Conservation (phyloP, 2,888 invertebrate species). For the Hesperia comma region DNA sequence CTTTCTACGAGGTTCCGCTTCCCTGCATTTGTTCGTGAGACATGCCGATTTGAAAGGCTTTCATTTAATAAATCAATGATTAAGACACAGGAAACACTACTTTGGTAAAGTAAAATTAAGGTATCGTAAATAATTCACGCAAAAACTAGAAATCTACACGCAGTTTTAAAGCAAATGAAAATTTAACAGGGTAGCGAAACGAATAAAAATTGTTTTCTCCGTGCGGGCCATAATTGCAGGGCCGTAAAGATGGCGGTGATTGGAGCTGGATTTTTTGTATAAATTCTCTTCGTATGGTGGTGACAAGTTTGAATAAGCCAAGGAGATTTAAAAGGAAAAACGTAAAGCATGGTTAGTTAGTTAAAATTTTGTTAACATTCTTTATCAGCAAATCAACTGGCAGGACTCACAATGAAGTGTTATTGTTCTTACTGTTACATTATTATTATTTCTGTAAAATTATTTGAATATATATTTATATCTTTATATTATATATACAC, state of each 20-base stretch:
- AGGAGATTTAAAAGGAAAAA: conserved; percentile 2
- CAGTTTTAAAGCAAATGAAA: conserved; percentile 43
- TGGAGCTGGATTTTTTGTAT: conserved; percentile 48
- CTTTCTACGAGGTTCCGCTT: conserved; percentile 58
- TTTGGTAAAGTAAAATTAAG: background rate
- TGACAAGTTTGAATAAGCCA: conserved; percentile 43
- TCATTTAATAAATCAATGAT: conserved; percentile 3
- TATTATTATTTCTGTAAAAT: too few species aligned
- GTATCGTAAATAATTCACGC: conserved; percentile 1
- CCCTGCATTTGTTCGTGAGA: background rate
- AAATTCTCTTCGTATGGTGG: conserved; percentile 49
- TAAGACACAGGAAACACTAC: background rate
- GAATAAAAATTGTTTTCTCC: conserved; percentile 41
- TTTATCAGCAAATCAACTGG: too few species aligned
- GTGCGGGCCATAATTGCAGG: conserved; percentile 46
- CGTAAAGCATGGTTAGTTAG: too few species aligned
- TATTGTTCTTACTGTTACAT: too few species aligned
- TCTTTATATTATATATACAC: too few species aligned
- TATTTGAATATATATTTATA: too few species aligned
- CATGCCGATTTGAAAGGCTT: conserved; percentile 1
- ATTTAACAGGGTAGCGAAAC: conserved; percentile 45
- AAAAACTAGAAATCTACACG: conserved; percentile 39
- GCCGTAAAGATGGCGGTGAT: conserved; percentile 47
- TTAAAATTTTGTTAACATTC: too few species aligned
- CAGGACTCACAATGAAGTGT: too few species aligned